Evolutionary conservation across 2,888 invertebrate species (phyloP), one percentile per base, ranked within the genome.

Genomic region (Cataglyphis rosenhaueri): DNA sequence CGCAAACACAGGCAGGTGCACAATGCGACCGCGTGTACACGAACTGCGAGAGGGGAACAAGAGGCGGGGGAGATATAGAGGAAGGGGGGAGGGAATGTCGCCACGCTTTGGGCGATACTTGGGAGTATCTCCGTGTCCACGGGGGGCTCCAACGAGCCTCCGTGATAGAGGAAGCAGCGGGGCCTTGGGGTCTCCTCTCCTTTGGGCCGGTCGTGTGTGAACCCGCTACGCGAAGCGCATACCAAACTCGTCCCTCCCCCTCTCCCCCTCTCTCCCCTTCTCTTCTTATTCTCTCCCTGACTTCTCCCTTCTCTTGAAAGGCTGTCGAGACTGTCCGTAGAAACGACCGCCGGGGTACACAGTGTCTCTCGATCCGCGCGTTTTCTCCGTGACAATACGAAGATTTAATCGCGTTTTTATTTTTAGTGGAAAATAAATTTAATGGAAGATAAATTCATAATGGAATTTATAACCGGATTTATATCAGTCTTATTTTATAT

Each of bases 221-320:
- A 93, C 93, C 92, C 89, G 90, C 91, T 92, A 90, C 91, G 92
- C 91, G 91, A 88, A 91, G 91, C 92, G 93, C 94, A 94, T 94
- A 94, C 93, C 93, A 93, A 94, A 92, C 87, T 84, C 83, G 81
- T 48, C 52, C 38, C 62, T 18, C 35, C 84, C 82, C 76, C 84
- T 83, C 73, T 44, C 66, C 29, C 66, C 70, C 35, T 38, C 81
- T 61, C 21, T 21, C 21, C 21, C 21, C 83, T 52, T 25, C 44
- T 85, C 84, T 79, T 84, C 75, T 55, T 68, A 32, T 65, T 71
- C 38, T 41, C 81, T 66, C 83, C 41, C 55, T 41, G 48, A 79
- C 52, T 48, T 48, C 48, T 70, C 61, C 38, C 65, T 71, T 55
- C 78, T 38, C 78, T 68, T 74, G 78, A 70, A 70, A 78, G 78